Conservation (phyloP, 2,888 invertebrate species). For the Fissipunctia ypsillon region DNA sequence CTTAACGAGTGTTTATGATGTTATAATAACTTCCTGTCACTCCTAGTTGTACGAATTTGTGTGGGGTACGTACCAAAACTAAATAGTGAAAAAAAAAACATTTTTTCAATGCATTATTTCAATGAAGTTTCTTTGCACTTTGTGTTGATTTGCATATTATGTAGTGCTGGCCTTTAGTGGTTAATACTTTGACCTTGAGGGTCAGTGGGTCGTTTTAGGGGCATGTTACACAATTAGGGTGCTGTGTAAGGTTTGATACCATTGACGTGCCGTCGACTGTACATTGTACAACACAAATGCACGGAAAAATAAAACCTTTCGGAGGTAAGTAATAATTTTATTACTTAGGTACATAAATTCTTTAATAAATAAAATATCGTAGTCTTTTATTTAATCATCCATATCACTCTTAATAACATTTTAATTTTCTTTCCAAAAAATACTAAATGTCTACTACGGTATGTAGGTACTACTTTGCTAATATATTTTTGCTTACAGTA, state of each 20-base stretch:
- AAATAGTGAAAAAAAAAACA: no score
- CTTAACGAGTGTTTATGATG: not conserved
- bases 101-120: no score
- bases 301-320: not conserved
- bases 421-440: not conserved
- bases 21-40: not conserved
- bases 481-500: constrained; percentile 14
- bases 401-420: not conserved
- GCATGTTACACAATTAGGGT: no score
- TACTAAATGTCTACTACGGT: not conserved
- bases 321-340: constrained; percentile 44
- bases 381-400: constrained; percentile 17
- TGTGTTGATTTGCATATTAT: not conserved
- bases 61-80: no score
- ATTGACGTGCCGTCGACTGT: not conserved
- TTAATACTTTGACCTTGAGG: not conserved
- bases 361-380: constrained; percentile 44
- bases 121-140: no score
- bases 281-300: not conserved
- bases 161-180: not conserved
- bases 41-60: not conserved
- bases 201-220: no score
- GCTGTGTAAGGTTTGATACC: not conserved
- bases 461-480: not conserved
- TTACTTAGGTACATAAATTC: constrained; percentile 8